Evolutionary conservation across 2,797 vertebrate genomes (phyloP).

Genomic region (Philypnodon macrostomus): DNA sequence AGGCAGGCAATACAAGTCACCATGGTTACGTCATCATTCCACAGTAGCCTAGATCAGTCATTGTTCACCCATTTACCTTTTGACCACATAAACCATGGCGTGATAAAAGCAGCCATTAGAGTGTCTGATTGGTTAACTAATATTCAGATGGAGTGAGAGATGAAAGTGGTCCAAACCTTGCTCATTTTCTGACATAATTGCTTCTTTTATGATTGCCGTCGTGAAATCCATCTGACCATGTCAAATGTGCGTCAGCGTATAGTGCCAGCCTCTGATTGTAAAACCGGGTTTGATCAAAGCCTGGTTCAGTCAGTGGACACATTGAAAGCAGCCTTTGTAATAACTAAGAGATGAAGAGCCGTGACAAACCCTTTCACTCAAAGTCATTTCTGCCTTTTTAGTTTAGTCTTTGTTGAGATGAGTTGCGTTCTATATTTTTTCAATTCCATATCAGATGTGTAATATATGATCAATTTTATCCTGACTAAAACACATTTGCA

Average conservation of each 20-base stretch:
- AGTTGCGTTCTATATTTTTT: too few species aligned
- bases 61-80: constrained; percentile 8
- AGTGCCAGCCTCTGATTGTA: constrained; percentile 6
- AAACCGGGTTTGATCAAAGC: constrained; percentile 48
- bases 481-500: too few species aligned
- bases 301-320: constrained; percentile 30
- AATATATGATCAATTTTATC: too few species aligned
- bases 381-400: constrained; percentile 6
- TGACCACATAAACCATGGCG: constrained; percentile 5
- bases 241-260: constrained; percentile 29
- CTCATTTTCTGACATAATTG: constrained; percentile 50
- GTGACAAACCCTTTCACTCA: constrained; percentile 16
- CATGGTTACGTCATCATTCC: background rate
- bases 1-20: background rate
- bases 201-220: constrained; percentile 46
- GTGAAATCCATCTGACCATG: constrained; percentile 48
- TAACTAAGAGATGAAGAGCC: constrained; percentile 29
- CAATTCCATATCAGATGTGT: too few species aligned
- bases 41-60: too few species aligned
- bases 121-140: constrained; percentile 9
- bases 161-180: constrained; percentile 32
- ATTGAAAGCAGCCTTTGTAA: constrained; percentile 31
- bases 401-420: constrained; percentile 20
- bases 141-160: constrained; percentile 13
- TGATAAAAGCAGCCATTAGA: constrained; percentile 6